Percentiles rank a stretch among this genome's conserved stretches.
Conservation (phyloP, 2,888 invertebrate species). For the Operophtera brumata region DNA sequence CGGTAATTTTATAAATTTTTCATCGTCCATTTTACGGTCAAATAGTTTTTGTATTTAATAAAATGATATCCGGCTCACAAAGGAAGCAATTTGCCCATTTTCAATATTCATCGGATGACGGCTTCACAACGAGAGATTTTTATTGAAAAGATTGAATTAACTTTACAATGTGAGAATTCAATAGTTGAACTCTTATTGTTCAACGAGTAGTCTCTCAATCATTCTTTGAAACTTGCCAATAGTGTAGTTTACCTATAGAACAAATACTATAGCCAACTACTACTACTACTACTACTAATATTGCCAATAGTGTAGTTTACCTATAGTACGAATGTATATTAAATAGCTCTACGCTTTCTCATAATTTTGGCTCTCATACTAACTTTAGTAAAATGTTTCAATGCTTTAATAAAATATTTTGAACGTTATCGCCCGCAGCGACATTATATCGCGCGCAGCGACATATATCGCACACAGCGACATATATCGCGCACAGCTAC, state of each 20-base stretch:
- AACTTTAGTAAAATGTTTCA: too few relatives aligned
- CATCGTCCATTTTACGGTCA: slow-evolving; percentile 24
- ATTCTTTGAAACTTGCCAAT: background rate
- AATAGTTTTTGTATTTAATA: slow-evolving; percentile 29
- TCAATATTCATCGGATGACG: slow-evolving; percentile 18
- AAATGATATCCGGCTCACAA: slow-evolving; percentile 25
- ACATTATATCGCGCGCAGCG: too few relatives aligned
- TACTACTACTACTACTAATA: too few relatives aligned
- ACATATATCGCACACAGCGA: too few relatives aligned
- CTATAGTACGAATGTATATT: too few relatives aligned
- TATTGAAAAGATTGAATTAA: slow-evolving; percentile 23
- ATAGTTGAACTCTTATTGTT: background rate
- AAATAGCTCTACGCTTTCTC: background rate
- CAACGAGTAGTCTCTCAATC: background rate
- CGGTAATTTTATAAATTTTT: slow-evolving; percentile 14
- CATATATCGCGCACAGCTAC: too few relatives aligned
- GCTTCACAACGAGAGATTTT: slow-evolving; percentile 12
- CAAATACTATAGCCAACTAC: too few relatives aligned
- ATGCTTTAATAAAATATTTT: too few relatives aligned
- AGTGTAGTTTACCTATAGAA: too few relatives aligned
- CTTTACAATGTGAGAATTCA: slow-evolving; percentile 8
- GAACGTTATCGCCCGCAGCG: too few relatives aligned
- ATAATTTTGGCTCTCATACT: too few relatives aligned
- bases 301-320: too few relatives aligned
- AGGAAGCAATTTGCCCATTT: slow-evolving; percentile 26